phyloP scores from a whole-genome alignment of 2,797 vertebrate species.

The Tadarida brasiliensis region DNA sequence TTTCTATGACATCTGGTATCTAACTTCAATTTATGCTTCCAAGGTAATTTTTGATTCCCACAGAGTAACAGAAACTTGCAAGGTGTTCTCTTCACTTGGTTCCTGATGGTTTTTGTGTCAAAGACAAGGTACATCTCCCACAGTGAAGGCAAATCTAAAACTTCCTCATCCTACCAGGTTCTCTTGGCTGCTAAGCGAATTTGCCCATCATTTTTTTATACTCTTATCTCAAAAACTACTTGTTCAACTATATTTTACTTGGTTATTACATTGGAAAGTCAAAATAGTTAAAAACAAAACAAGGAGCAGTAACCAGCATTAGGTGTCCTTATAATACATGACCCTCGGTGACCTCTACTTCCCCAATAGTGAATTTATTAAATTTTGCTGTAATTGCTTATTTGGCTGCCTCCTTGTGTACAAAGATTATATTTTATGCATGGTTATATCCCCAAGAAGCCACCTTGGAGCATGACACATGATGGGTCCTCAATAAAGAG shows the following conservation, averaged over 20 bases:
- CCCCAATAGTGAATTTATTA: background rate
- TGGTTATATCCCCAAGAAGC: background rate
- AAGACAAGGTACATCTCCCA: background rate
- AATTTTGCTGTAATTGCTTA: slow-evolving; percentile 1
- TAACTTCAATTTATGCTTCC: slow-evolving; percentile 49
- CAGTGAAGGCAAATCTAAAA: background rate
- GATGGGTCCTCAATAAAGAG: background rate
- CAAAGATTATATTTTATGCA: background rate
- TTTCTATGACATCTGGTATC: background rate
- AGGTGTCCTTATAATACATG: background rate
- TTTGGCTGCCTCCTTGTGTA: background rate
- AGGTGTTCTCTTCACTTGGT: background rate
- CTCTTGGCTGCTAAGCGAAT: background rate
- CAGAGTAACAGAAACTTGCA: background rate
- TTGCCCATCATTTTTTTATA: background rate
- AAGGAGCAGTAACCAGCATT: background rate
- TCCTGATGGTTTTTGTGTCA: slow-evolving; percentile 24
- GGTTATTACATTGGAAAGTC: slow-evolving; percentile 21
- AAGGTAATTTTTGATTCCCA: slow-evolving; percentile 48
- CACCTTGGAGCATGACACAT: background rate
- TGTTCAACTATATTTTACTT: background rate
- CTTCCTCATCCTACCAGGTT: background rate
- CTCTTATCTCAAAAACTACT: slow-evolving; percentile 28
- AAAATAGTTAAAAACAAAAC: background rate
- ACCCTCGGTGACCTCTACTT: background rate